Conservation (phyloP, 2,888 invertebrate genomes). For the Sinopyrophorus schimmeli region DNA sequence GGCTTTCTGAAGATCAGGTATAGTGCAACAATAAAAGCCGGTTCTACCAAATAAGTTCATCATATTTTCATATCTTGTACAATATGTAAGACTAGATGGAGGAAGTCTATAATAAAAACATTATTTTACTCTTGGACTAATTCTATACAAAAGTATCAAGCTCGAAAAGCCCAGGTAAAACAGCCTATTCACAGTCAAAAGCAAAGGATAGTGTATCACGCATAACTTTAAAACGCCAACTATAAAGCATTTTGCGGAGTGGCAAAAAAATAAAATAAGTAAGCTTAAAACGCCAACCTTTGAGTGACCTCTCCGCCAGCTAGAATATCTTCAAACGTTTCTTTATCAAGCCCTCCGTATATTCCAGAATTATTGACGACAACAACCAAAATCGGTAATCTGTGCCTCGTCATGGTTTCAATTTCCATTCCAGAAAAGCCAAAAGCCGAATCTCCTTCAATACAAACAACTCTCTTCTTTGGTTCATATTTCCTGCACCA, state of each 20-base stretch:
- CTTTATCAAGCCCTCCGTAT: slow-evolving; percentile 81
- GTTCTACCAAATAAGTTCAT: slow-evolving; percentile 82
- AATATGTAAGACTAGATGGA: slow-evolving; percentile 77
- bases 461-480: slow-evolving; percentile 83
- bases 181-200: no score
- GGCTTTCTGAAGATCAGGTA: slow-evolving; percentile 74
- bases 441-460: slow-evolving; percentile 97
- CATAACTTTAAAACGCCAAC: no score
- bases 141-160: no score
- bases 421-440: slow-evolving; percentile 99
- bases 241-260: no score
- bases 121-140: no score
- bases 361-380: slow-evolving; percentile 97
- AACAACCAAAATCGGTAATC: slow-evolving; percentile 85
- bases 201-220: no score
- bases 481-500: slow-evolving; percentile 84
- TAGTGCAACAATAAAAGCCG: slow-evolving; percentile 79
- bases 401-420: slow-evolving; percentile 94
- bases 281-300: no score
- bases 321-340: slow-evolving; percentile 72
- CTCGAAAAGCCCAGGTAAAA: no score
- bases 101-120: slow-evolving; percentile 74
- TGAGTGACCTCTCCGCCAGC: slow-evolving; percentile 71
- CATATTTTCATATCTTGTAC: slow-evolving; percentile 87
- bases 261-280: no score